These are phyloP conservation scores for Anadara kagoshimensis DNA, from an alignment of 1,140 invertebrate genomes.

Conservation along the genomic window DNA sequence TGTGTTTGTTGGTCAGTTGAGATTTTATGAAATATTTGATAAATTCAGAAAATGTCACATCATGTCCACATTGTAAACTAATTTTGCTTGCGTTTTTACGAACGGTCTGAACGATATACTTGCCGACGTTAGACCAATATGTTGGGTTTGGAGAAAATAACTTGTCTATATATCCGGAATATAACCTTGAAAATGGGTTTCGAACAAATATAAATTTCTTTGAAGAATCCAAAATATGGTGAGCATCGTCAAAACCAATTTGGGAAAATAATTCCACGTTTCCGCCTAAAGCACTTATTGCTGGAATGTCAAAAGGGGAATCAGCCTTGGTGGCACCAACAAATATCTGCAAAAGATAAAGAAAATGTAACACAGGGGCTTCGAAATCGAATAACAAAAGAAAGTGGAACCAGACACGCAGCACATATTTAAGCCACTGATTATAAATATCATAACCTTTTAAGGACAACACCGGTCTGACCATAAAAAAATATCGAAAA, in stretches of 20 bases:
- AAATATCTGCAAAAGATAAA: conserved; percentile 28
- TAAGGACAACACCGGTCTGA: too few relatives aligned
- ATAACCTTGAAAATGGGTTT: conserved; percentile 44
- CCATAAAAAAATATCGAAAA: too few relatives aligned
- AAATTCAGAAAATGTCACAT: conserved; percentile 48
- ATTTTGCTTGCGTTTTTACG: conserved; percentile 16
- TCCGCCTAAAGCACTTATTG: conserved; percentile 16
- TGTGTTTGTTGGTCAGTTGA: conserved; percentile 6
- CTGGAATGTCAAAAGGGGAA: conserved; percentile 31
- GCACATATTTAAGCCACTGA: too few relatives aligned
- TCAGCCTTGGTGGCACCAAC: conserved; percentile 1
- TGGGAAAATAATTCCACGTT: conserved; percentile 20
- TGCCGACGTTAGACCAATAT: conserved; percentile 41
- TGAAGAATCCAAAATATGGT: conserved; percentile 6
- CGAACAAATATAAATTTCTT: conserved; percentile 43
- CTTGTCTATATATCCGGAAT: conserved; percentile 52
- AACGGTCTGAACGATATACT: conserved; percentile 20
- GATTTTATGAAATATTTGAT: conserved; percentile 39
- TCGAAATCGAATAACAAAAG: neutral
- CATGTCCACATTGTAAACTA: conserved; percentile 39
- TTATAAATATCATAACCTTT: too few relatives aligned
- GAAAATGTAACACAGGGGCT: too few relatives aligned
- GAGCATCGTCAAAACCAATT: conserved; percentile 18
- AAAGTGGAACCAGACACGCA: too few relatives aligned
- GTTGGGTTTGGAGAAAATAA: conserved; percentile 34